phyloP scores from a whole-genome alignment of 2,888 invertebrate genomes.

The Tillus elongatus region DNA sequence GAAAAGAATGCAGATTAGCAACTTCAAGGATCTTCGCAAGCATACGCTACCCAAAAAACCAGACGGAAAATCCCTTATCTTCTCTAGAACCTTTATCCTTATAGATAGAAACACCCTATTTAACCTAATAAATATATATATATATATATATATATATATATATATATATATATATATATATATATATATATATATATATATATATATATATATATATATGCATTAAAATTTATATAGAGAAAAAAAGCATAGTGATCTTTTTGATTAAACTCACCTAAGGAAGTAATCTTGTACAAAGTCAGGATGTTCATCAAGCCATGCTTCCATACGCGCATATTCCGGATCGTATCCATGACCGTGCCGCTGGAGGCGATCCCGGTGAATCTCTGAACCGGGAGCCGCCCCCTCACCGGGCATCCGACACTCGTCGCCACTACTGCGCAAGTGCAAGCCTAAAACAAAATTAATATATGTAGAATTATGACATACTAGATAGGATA shows the following conservation, averaged over 20 bases:
- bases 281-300: conserved; percentile 94
- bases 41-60: no score
- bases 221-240: no score
- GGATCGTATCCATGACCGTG: conserved; percentile 57
- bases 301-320: conserved; percentile 94
- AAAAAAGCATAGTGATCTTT: neutral
- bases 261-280: conserved; percentile 55
- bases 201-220: no score
- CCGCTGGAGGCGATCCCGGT: conserved; percentile 42
- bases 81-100: no score
- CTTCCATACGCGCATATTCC: conserved; percentile 83
- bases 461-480: conserved; percentile 26
- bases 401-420: conserved; percentile 59
- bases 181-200: no score
- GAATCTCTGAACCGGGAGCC: conserved; percentile 52
- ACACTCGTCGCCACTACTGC: conserved; percentile 77
- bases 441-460: conserved; percentile 71
- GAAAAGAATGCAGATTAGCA: no score
- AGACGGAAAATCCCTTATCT: no score
- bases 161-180: no score
- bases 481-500: conserved; percentile 56
- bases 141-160: no score
- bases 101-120: no score
- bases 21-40: no score
- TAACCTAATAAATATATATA: no score